Conservation (phyloP, 2,797 vertebrate genomes). For the Dryobates pubescens region DNA sequence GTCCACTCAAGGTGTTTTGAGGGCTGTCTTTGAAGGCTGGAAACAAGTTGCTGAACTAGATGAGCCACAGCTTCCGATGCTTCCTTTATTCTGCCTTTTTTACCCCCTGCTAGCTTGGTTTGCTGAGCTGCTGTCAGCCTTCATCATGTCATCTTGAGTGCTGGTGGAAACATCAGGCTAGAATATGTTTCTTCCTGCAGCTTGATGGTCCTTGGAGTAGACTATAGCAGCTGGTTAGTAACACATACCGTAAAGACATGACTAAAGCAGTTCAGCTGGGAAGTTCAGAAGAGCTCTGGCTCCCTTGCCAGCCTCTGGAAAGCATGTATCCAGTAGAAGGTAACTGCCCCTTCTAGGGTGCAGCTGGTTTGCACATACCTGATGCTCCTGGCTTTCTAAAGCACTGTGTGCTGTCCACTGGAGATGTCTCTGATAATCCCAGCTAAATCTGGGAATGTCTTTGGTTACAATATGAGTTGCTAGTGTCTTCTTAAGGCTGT, state of each 20-base stretch:
- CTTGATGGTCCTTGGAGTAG: neutral
- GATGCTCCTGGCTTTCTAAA: neutral
- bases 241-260: neutral
- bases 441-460: neutral
- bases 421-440: neutral
- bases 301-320: neutral
- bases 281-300: neutral
- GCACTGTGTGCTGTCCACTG: neutral
- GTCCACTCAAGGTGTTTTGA: neutral
- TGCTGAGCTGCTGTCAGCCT: neutral
- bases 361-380: neutral
- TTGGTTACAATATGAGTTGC: neutral
- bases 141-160: neutral
- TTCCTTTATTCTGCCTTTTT: neutral
- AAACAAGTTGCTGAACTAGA: neutral
- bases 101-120: neutral
- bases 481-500: neutral
- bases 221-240: neutral
- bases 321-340: neutral
- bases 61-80: neutral
- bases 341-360: neutral
- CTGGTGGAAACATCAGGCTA: accelerated
- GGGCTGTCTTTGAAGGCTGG: neutral
- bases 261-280: neutral
- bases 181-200: neutral